phyloP scores from a whole-genome alignment of 2,888 invertebrate genomes.

The Augochlorella aurata region DNA sequence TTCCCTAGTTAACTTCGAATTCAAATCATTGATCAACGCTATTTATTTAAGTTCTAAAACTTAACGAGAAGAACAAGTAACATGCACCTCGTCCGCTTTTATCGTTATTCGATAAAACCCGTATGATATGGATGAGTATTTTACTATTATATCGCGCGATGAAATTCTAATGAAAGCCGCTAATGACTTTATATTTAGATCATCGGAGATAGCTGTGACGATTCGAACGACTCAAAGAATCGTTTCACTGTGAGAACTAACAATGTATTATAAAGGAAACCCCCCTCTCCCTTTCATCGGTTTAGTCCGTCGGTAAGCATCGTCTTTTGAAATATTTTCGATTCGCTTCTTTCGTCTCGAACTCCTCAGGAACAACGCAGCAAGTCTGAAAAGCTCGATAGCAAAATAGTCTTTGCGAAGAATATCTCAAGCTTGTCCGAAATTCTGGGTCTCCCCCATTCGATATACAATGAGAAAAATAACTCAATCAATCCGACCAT shows the following conservation, averaged over 20 bases:
- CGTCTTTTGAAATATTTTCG: slow-evolving; percentile 4
- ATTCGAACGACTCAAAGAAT: not conserved
- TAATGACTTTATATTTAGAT: slow-evolving; percentile 4
- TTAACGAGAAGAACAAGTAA: slow-evolving; percentile 35
- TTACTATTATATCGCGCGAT: slow-evolving; percentile 6
- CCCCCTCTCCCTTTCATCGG: not conserved
- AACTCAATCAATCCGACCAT: slow-evolving; percentile 89
- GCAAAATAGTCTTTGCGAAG: slow-evolving; percentile 12
- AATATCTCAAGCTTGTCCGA: slow-evolving; percentile 3
- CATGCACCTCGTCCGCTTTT: slow-evolving; percentile 3
- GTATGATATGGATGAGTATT: slow-evolving; percentile 34
- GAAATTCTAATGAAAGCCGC: slow-evolving; percentile 13
- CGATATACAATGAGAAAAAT: not conserved
- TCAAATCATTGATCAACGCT: not conserved
- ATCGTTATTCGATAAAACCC: slow-evolving; percentile 32
- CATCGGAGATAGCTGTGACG: not conserved
- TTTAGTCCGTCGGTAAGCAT: not conserved
- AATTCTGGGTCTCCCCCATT: slow-evolving; percentile 11
- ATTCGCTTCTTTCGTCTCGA: slow-evolving; percentile 8
- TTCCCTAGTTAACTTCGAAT: slow-evolving; percentile 5
- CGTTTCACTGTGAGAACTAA: not conserved
- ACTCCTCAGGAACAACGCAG: slow-evolving; percentile 11
- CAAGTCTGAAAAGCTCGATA: slow-evolving; percentile 14
- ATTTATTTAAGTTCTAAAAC: not conserved
- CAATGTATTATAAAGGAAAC: slow-evolving; percentile 24